These are phyloP conservation scores for Carabus problematicus DNA, from an alignment of 2,888 invertebrate genomes.

Conservation along the genomic window DNA sequence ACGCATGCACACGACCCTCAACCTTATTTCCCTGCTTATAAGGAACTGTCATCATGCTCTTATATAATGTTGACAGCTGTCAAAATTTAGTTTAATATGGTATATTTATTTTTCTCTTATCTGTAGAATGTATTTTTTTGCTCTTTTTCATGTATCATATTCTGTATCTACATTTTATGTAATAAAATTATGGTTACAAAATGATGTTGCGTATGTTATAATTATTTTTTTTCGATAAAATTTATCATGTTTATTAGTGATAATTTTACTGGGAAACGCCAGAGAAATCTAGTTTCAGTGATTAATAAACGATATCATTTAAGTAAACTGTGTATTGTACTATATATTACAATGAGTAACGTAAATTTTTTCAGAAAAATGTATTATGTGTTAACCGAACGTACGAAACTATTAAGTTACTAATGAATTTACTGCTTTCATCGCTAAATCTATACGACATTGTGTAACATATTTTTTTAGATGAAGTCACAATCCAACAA, in stretches of 20 bases:
- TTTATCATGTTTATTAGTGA: constrained; percentile 16
- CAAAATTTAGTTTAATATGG: constrained; percentile 9
- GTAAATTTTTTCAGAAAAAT: constrained; percentile 11
- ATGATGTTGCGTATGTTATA: constrained; percentile 6
- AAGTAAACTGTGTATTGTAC: constrained; percentile 12
- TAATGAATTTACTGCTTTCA: not conserved
- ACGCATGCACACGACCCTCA: constrained; percentile 7
- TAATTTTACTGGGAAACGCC: constrained; percentile 16
- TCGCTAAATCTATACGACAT: too few species aligned
- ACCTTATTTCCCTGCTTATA: constrained; percentile 6
- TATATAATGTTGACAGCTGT: constrained; percentile 26
- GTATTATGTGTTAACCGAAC: constrained; percentile 19
- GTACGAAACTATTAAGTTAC: constrained; percentile 22
- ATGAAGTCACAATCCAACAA: constrained; percentile 29
- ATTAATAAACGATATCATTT: constrained; percentile 1
- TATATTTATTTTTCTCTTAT: constrained; percentile 10
- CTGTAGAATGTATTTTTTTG: not conserved
- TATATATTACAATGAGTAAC: constrained; percentile 17
- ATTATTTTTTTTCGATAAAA: constrained; percentile 4
- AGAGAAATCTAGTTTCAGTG: constrained; percentile 22
- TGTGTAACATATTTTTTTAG: constrained; percentile 25
- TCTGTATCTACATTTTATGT: not conserved
- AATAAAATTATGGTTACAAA: constrained; percentile 1
- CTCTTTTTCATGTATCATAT: not conserved
- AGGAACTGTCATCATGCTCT: constrained; percentile 11